Evolutionary conservation across 92 coral and sea anemone genomes (phyloP).

Genomic region (Hydrozoanthus gracilis): DNA sequence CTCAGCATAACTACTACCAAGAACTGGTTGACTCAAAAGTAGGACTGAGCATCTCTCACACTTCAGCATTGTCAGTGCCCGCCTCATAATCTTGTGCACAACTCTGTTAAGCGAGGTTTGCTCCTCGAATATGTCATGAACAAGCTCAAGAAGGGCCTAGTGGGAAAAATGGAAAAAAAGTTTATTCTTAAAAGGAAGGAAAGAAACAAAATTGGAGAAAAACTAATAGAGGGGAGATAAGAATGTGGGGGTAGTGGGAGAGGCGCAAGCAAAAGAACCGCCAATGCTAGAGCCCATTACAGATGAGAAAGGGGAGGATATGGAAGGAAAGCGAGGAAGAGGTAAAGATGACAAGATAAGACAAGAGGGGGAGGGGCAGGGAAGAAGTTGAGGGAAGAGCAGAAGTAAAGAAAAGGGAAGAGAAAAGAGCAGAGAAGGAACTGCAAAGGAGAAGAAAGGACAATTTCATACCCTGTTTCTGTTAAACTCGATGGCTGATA

Average conservation of each 20-base stretch:
- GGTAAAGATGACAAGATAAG: too few relatives aligned
- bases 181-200: background rate
- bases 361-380: background rate
- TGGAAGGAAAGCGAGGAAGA: background rate
- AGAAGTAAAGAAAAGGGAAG: background rate
- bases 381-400: background rate
- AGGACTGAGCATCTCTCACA: slow-evolving; percentile 98
- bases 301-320: too few relatives aligned
- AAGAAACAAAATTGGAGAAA: background rate
- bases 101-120: slow-evolving; percentile 97
- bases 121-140: slow-evolving; percentile 98
- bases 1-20: slow-evolving; percentile 83
- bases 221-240: background rate
- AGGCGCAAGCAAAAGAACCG: too few relatives aligned
- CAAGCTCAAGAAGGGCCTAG: slow-evolving; percentile 92
- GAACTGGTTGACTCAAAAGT: slow-evolving; percentile 85
- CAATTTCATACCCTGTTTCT: slow-evolving; percentile 86
- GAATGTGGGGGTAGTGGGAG: too few relatives aligned
- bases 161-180: slow-evolving; percentile 31
- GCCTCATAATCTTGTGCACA: slow-evolving; percentile 94
- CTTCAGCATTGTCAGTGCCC: slow-evolving; percentile 90
- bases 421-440: background rate
- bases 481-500: slow-evolving; percentile 95
- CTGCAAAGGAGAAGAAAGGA: background rate
- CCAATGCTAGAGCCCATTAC: too few relatives aligned